These are phyloP conservation scores for Pandemis corylana DNA, from an alignment of 2,888 invertebrate genomes.

Conservation along the genomic window DNA sequence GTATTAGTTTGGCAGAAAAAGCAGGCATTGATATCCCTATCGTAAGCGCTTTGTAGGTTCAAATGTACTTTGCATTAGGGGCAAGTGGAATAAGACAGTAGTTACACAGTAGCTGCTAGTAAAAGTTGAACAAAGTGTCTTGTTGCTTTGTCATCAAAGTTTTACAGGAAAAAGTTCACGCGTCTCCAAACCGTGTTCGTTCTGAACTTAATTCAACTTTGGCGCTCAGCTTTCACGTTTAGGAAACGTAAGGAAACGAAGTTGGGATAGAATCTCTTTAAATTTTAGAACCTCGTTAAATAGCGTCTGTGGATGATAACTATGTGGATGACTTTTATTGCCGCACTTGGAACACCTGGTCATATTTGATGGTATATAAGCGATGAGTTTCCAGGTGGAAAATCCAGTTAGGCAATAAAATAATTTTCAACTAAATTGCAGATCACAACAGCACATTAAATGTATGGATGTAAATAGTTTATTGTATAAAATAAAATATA, in stretches of 20 bases:
- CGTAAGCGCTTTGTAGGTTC: too few species aligned
- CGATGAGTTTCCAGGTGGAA: too few species aligned
- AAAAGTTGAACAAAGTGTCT: not conserved
- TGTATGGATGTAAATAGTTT: too few species aligned
- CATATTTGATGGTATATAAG: too few species aligned
- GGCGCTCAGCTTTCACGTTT: not conserved
- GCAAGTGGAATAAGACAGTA: too few species aligned
- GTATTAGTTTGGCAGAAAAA: too few species aligned
- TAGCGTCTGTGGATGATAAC: not conserved
- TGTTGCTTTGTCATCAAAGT: constrained; percentile 6
- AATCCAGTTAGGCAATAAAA: too few species aligned
- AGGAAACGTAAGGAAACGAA: not conserved
- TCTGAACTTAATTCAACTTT: not conserved
- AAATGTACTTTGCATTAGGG: too few species aligned
- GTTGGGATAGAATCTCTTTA: not conserved
- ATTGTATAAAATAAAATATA: too few species aligned
- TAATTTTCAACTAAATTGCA: too few species aligned
- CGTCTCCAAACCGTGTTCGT: not conserved
- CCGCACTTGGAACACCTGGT: not conserved
- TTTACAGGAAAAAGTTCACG: not conserved
- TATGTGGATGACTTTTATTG: not conserved
- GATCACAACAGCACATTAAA: too few species aligned
- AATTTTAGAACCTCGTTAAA: not conserved
- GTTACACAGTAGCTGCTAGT: not conserved
- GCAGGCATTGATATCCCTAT: too few species aligned